Base-by-base conservation (phyloP, 2,888 invertebrate genomes). In the Theodoxus fluviatilis region DNA sequence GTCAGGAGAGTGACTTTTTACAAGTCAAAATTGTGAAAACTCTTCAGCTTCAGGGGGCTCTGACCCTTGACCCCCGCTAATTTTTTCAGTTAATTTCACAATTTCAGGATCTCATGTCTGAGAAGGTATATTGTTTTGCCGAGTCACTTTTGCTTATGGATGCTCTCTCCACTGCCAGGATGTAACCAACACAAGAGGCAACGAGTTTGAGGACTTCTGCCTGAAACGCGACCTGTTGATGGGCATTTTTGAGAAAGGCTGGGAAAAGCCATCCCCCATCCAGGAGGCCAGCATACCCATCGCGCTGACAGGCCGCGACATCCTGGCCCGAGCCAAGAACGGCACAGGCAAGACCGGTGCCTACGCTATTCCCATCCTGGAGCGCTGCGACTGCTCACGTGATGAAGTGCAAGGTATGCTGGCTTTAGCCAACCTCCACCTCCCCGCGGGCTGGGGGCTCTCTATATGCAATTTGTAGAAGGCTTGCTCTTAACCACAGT, bases 231-330 rank as follows among this genome's bases (percentile, higher is more conserved):
- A 97, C 90, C 91, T 99, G 83, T 90, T 99, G 81, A 99, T 99
- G 98, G 99, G 99, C 79, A 99, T 99, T 86, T 99, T 98, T 88
- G 99, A 99, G 89, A 99, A 99, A 89, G 99, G 98, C 73, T 98
- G 89, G 99, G 99, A 99, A 88, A 95, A 96, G 89, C 99, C 99
- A 70, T 97, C 97, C 75, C 99, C 99, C 38, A 99, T 99, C 90
- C 99, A 99, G 91, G 99, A 87, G 73, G 86, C 86, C 84, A 95
- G 98, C 87, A 99, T 99, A 89, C 98, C 98, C 75, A 95, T 98
- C 85, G 98, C 99, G 78, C 91, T 99, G 81, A 94, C 96, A 84
- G 98, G 98, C 84, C 94, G 96, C 89, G 98, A 99, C 90, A 93
- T 99, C 81, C 91, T 99, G 84, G 99, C 99, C 73, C 91, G 99